phyloP scores from a whole-genome alignment of 2,113 vertebrate genomes.

The Platichthys flesus region DNA sequence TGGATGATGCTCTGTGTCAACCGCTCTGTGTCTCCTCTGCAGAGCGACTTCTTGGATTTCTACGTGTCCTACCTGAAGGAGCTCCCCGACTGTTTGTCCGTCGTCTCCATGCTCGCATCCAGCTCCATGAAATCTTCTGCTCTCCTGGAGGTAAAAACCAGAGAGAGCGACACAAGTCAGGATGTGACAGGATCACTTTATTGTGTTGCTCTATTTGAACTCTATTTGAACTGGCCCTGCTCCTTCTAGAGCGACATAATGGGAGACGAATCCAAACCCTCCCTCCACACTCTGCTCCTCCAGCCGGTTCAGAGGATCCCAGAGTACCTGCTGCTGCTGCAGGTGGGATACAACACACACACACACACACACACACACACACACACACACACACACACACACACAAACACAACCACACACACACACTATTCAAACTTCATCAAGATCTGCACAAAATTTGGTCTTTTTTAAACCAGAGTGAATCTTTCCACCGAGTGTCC shows the following conservation, averaged over 20 bases:
- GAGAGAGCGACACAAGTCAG: not conserved
- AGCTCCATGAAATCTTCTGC: conserved; percentile 66
- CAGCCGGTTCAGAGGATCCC: conserved; percentile 95
- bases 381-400: not conserved
- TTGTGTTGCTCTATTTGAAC: too few relatives aligned
- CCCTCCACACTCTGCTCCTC: conserved; percentile 92
- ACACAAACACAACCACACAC: not conserved
- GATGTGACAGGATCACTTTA: not conserved
- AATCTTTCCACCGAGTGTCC: too few relatives aligned
- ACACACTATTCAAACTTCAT: not conserved
- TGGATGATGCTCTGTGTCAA: not conserved
- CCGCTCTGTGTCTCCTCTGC: not conserved
- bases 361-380: not conserved
- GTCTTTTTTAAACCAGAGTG: too few relatives aligned
- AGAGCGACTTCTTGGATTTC: conserved; percentile 97
- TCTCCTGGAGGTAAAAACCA: conserved; percentile 76
- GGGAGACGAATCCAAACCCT: conserved; percentile 91
- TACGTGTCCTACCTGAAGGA: conserved; percentile 96
- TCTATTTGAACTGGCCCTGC: conserved; percentile 8
- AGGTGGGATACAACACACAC: conserved; percentile 78
- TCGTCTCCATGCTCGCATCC: conserved; percentile 83
- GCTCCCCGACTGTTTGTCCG: conserved; percentile 92
- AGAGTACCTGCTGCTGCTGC: conserved; percentile 92
- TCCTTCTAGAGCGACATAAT: conserved; percentile 74
- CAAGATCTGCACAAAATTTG: too few relatives aligned